A percentile compares a stretch with the other conserved stretches of the same genome.
phyloP scores from a whole-genome alignment of 2,888 invertebrate genomes.

The Melinopterus prodromus region DNA sequence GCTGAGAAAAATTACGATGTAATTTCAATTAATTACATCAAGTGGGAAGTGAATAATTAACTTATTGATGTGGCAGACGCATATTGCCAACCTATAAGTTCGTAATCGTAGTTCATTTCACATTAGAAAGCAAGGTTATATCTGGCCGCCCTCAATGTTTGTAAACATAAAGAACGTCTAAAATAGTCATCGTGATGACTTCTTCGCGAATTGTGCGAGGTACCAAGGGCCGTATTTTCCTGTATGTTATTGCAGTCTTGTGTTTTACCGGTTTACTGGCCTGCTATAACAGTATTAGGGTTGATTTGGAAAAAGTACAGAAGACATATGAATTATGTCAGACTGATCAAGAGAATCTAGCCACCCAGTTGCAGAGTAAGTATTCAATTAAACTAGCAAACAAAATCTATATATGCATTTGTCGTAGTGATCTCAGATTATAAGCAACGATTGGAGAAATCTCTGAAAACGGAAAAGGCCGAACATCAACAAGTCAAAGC shows the following conservation, averaged over 20 bases:
- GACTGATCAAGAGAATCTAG: constrained; percentile 67
- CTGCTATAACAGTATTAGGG: constrained; percentile 67
- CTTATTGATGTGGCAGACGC: not conserved
- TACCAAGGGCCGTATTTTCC: constrained; percentile 66
- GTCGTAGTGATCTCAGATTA: constrained; percentile 66
- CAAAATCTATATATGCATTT: too few species aligned
- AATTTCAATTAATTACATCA: not conserved
- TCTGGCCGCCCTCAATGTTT: constrained; percentile 39
- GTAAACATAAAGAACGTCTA: constrained; percentile 36
- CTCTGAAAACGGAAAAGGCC: constrained; percentile 64
- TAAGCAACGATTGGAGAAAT: constrained; percentile 66
- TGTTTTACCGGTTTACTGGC: constrained; percentile 65
- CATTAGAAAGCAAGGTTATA: constrained; percentile 35
- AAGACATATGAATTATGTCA: constrained; percentile 64
- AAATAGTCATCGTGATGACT: constrained; percentile 58
- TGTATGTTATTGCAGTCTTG: constrained; percentile 63
- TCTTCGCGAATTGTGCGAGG: constrained; percentile 66
- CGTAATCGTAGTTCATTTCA: not conserved
- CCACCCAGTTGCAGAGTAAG: constrained; percentile 67
- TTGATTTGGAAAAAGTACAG: constrained; percentile 65
- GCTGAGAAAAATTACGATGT: not conserved
- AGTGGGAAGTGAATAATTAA: not conserved
- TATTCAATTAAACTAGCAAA: not conserved
- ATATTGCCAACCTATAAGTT: not conserved
- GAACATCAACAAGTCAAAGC: constrained; percentile 64